Base-by-base conservation (phyloP, 2,888 invertebrate species). In the Hofmannophila pseudospretella region DNA sequence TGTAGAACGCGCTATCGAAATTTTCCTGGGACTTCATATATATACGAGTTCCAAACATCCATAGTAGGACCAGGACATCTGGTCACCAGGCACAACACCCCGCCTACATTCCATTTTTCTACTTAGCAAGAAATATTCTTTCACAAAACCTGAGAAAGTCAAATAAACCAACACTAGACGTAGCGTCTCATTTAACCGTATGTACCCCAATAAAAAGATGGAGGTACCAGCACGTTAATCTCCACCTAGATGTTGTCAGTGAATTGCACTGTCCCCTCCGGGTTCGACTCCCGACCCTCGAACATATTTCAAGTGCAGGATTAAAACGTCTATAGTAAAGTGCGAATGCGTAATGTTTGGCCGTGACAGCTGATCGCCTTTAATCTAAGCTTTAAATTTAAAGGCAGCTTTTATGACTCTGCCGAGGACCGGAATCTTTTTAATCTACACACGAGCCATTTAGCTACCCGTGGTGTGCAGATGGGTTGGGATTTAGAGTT, bases 301-400 rank as follows among this genome's bases (percentile, higher is more conserved):
- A 67, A 74, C 80, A 85, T 81, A 84, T 80, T 84, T 85, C 80
- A 85, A 85, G 81, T 69, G 73, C 76, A 72, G 81, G 81, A 80
- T 84, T 84, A 82, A 70, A 74, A 61, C 67, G 73, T 72, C 67
- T 69, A 66, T 67, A 57, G 63, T 49, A 64, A 68, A 79, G 82
- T 77, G 84, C 75, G 82, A 85, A 79, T 73, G 68, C 67, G 65
- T 64, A 68, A 59, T 74, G 78, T 73, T 71, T 80, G 81, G 56
- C 53, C 48, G 64, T 73, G 85, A 81, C 85, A 81, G 67, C 58
- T 64, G 76, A 79, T 76, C 73, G 69, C 60, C 62, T 69, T 76
- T 75, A 78, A 80, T 81, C 77, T 76, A 67, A 45, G 61, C 57
- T 69, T 74, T 68, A 73, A 76, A 75, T 74, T 73, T 71, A 67